These are phyloP conservation scores for Nasonia oneida DNA, from an alignment of 2,888 invertebrate species.

Conservation along the genomic window DNA sequence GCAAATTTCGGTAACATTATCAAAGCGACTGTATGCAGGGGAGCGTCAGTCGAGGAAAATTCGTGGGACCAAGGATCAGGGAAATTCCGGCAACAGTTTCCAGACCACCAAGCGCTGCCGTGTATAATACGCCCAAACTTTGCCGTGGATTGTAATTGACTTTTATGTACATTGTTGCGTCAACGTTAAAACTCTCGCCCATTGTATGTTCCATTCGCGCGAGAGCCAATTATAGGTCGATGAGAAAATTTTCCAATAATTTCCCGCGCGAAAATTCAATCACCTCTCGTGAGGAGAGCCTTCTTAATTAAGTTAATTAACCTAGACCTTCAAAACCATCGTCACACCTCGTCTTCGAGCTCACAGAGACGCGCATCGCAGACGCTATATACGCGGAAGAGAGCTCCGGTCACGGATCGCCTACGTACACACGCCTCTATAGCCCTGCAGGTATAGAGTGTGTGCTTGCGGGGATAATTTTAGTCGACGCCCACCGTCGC, in stretches of 20 bases:
- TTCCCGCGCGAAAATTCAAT: background rate
- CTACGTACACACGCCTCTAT: background rate
- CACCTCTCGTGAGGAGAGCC: background rate
- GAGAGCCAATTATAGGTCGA: background rate
- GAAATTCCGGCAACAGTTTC: slow-evolving; percentile 7
- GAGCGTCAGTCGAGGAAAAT: background rate
- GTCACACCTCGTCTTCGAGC: background rate
- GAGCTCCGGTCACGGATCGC: background rate
- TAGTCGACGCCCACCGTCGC: slow-evolving; percentile 13
- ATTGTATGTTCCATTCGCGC: background rate
- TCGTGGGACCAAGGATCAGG: background rate
- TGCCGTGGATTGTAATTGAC: slow-evolving; percentile 30
- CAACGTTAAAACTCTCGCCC: background rate
- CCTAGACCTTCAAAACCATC: background rate
- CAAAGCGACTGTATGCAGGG: background rate
- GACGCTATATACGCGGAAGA: background rate
- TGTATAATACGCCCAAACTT: background rate
- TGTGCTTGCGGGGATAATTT: slow-evolving; percentile 23
- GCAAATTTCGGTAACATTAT: background rate
- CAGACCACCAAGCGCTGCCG: background rate
- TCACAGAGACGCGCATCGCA: background rate
- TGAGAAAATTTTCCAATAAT: background rate
- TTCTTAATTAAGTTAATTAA: slow-evolving; percentile 4
- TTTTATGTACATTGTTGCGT: background rate
- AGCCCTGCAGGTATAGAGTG: too few relatives aligned